Conservation (phyloP, 92 coral and sea anemone genomes). For the Palythoa grandis region DNA sequence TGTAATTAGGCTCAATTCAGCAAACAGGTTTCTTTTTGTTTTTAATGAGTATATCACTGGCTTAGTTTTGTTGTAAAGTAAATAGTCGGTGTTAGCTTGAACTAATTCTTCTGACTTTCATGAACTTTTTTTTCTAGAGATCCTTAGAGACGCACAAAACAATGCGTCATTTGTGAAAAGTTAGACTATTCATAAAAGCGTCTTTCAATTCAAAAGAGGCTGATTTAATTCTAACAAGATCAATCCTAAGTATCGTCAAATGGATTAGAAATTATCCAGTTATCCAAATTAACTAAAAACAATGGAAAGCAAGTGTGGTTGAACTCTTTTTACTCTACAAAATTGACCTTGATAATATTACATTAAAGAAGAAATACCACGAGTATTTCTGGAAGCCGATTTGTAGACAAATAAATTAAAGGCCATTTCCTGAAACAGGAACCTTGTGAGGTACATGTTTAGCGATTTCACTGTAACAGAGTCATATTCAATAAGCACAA, state of each 20-base stretch:
- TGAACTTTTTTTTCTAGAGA: neutral
- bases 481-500: no score
- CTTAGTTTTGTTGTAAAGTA: neutral
- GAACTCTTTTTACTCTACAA: slow-evolving; percentile 9
- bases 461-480: no score
- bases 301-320: neutral
- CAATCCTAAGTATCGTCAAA: slow-evolving; percentile 14
- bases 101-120: neutral
- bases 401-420: neutral
- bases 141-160: neutral
- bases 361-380: neutral
- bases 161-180: slow-evolving; percentile 1
- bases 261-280: slow-evolving; percentile 21
- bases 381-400: neutral
- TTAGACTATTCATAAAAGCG: neutral
- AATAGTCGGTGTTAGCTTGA: neutral
- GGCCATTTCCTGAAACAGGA: neutral
- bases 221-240: slow-evolving; percentile 1
- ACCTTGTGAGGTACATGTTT: neutral
- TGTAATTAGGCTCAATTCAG: neutral
- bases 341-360: slow-evolving; percentile 17
- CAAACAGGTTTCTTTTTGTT: slow-evolving; percentile 8
- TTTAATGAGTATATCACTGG: neutral
- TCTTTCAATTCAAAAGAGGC: neutral
- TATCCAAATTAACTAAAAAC: neutral